Percentiles rank a stretch among this genome's conserved stretches.
Evolutionary conservation across 1,140 invertebrate genomes (phyloP).

Genomic region (Melitaea cinxia): DNA sequence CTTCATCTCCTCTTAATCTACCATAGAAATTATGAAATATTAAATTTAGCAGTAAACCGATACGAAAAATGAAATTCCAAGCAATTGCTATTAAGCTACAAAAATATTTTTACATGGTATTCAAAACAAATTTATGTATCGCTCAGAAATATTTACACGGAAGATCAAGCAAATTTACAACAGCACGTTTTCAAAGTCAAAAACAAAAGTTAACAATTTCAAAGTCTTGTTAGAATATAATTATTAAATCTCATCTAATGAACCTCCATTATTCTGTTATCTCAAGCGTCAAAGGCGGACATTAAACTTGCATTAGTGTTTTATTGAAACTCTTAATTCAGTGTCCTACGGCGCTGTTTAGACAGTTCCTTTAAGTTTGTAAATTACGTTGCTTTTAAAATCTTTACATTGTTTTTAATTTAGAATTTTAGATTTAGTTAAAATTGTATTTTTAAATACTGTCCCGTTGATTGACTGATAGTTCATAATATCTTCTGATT

Average conservation of each 20-base stretch:
- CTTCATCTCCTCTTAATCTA: no score
- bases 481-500: no score
- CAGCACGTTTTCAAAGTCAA: no score
- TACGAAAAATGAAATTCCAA: no score
- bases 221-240: neutral
- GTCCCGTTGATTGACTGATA: no score
- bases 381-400: conserved; percentile 13
- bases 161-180: no score
- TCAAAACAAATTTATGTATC: no score
- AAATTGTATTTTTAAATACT: neutral
- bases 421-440: neutral
- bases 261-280: neutral
- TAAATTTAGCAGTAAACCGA: no score
- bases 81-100: no score
- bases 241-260: neutral
- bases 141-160: no score
- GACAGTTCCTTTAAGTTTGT: conserved; percentile 19
- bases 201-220: neutral
- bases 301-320: conserved; percentile 70
- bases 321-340: conserved; percentile 45
- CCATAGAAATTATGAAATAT: no score
- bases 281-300: conserved; percentile 49
- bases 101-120: no score
- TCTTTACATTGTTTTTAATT: conserved; percentile 10
- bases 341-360: conserved; percentile 14